phyloP scores from a whole-genome alignment of 2,888 invertebrate species.

The Drosophila melanocephala region DNA sequence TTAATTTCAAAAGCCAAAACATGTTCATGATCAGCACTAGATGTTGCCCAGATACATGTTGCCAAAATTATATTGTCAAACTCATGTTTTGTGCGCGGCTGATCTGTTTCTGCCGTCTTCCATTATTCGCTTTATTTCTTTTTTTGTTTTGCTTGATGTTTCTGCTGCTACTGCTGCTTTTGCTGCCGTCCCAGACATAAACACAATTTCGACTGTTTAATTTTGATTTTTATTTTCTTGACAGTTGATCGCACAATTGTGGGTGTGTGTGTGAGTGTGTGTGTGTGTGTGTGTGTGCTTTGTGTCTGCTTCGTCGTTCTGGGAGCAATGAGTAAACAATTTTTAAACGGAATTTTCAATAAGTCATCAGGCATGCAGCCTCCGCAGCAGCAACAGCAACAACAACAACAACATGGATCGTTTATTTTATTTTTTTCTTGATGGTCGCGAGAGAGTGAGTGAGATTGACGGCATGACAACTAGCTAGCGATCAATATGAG shows the following conservation, averaged over 20 bases:
- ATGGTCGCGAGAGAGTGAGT: conserved; percentile 48
- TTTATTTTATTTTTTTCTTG: conserved; percentile 32
- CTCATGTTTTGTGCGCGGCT: not conserved
- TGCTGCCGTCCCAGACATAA: conserved; percentile 68
- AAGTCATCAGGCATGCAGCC: conserved; percentile 75
- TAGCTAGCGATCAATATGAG: conserved; percentile 38
- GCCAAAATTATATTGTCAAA: conserved; percentile 19
- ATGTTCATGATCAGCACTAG: conserved; percentile 1
- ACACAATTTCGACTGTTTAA: conserved; percentile 65
- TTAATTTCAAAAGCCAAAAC: not conserved
- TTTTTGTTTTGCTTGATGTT: conserved; percentile 58
- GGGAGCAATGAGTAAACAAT: conserved; percentile 78
- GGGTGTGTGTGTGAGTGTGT: conserved; percentile 35
- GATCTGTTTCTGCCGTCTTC: conserved; percentile 24
- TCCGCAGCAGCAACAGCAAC: conserved; percentile 21
- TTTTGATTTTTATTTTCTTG: conserved; percentile 69
- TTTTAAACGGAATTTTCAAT: conserved; percentile 80
- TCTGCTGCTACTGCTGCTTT: conserved; percentile 23
- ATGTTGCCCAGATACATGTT: conserved; percentile 23
- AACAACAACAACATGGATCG: conserved; percentile 15
- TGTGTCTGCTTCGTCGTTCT: conserved; percentile 63
- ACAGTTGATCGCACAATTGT: conserved; percentile 62
- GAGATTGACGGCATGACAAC: conserved; percentile 53
- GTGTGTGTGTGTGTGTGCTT: conserved; percentile 14
- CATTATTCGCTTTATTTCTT: conserved; percentile 18